Base-by-base conservation (phyloP, 2,888 invertebrate genomes). In the Calephelis perditalis region DNA sequence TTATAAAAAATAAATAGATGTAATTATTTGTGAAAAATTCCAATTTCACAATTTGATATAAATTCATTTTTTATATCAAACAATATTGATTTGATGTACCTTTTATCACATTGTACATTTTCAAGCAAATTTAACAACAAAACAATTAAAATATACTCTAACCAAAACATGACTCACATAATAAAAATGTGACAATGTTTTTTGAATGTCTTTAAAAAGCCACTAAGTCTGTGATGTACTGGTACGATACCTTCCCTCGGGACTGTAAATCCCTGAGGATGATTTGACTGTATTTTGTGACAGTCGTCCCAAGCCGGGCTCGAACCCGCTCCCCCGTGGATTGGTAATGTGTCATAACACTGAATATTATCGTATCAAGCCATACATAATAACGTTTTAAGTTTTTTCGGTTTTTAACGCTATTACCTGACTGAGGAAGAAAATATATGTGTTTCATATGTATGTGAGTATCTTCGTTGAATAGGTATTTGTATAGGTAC, bases 261-360 rank as follows among this genome's bases (percentile, higher is more conserved):
- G 66, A 58, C 58, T 56, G 56, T 56, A 58, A 64, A 57, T 79
- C 84, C 83, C 84, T 69, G 61, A 72, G 80, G 82, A 81, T 79
- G 79, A 81, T 75, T 82, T 81, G 85, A 82, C 86, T 80, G 78
- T 83, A 86, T 86, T 84, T 35, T 52, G 49, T 49, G 49, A 49
- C 49, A 49, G 47, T 47, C 12, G 26, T 49, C 26, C 10, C 26
- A 49, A 49, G 26, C 10, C 81, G 76, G 55, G 74, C 78, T 84
- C 80, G 79, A 77, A 73, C 71, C 71, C 60, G 70, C 68, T 70
- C 75, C 77, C 79, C 78, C 73, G 69, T 68, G 70, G 69, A 73
- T 66, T 66, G 70, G 77, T 86, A 86, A 88, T 86, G 86, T 82
- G 84, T 87, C 86, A 86, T 86, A 88, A 87, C 84, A 82, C 83